These are phyloP conservation scores for Parotocinclus haroldoi DNA, from an alignment of 2,797 vertebrate genomes.

Conservation along the genomic window DNA sequence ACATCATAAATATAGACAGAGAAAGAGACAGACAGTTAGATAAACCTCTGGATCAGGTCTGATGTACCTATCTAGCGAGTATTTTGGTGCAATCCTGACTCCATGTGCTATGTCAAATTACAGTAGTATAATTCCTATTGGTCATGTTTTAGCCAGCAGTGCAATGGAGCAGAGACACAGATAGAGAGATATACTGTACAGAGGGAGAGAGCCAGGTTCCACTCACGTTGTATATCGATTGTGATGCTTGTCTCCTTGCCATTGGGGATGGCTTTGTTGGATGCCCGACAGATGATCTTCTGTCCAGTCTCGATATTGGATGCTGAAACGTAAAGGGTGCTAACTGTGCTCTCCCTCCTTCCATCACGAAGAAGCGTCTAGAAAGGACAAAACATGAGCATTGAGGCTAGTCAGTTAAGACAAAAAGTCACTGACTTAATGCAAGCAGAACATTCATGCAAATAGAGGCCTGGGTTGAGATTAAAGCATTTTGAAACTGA, in stretches of 20 bases:
- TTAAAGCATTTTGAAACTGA: background rate
- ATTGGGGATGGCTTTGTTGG: constrained; percentile 91
- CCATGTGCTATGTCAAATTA: constrained; percentile 50
- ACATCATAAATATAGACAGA: too few relatives aligned
- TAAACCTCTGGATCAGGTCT: constrained; percentile 3
- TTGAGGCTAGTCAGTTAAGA: background rate
- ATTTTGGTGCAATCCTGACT: constrained; percentile 50
- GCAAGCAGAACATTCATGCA: background rate
- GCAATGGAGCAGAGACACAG: constrained; percentile 29
- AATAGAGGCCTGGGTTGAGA: constrained; percentile 13
- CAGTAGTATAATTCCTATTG: constrained; percentile 47
- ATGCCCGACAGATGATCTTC: constrained; percentile 88
- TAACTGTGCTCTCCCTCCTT: constrained; percentile 89
- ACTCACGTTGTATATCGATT: constrained; percentile 97
- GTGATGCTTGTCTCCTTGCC: constrained; percentile 95
- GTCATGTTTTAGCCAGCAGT: constrained; percentile 48
- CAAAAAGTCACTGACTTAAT: background rate
- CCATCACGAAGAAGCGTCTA: constrained; percentile 89
- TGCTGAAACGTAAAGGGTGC: constrained; percentile 88
- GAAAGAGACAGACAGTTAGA: too few relatives aligned
- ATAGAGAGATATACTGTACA: background rate
- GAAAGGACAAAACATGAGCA: constrained; percentile 14
- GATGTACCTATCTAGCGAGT: constrained; percentile 51
- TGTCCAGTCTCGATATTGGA: constrained; percentile 92
- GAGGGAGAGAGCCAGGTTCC: background rate